These are phyloP conservation scores for Drosophila rellima DNA, from an alignment of 2,888 invertebrate species.

Conservation along the genomic window DNA sequence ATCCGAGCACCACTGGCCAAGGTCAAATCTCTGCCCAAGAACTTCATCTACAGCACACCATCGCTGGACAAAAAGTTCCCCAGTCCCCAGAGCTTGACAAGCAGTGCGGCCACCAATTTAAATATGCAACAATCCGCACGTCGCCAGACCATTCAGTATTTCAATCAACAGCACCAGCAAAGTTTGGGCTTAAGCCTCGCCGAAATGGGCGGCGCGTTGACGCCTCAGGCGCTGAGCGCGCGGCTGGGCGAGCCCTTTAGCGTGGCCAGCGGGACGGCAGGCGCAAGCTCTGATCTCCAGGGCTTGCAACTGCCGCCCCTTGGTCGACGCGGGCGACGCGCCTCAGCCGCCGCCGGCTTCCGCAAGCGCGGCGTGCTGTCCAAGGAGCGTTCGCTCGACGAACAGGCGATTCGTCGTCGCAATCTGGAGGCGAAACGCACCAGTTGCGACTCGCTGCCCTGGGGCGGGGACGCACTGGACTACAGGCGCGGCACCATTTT, in stretches of 20 bases:
- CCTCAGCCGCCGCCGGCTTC: constrained; percentile 83
- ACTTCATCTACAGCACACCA: constrained; percentile 94
- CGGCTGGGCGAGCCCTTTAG: constrained; percentile 85
- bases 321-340: constrained; percentile 83
- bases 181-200: constrained; percentile 75
- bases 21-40: constrained; percentile 93
- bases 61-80: constrained; percentile 84
- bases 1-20: constrained; percentile 87
- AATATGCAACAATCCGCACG: constrained; percentile 47
- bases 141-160: constrained; percentile 85
- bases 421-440: constrained; percentile 87
- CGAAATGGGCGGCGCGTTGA: constrained; percentile 85
- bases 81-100: constrained; percentile 36
- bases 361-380: constrained; percentile 83
- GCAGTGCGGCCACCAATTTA: constrained; percentile 52
- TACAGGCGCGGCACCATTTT: constrained; percentile 85
- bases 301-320: constrained; percentile 78
- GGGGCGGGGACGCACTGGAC: constrained; percentile 83
- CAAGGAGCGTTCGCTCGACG: constrained; percentile 86
- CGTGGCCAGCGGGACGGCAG: constrained; percentile 80
- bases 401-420: constrained; percentile 86
- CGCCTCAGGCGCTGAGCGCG: constrained; percentile 72
- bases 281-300: constrained; percentile 36
- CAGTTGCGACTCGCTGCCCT: constrained; percentile 85
- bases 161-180: constrained; percentile 73